These are phyloP conservation scores for Mongoloraphidia duomilia DNA, from an alignment of 2,888 invertebrate species.

Conservation along the genomic window DNA sequence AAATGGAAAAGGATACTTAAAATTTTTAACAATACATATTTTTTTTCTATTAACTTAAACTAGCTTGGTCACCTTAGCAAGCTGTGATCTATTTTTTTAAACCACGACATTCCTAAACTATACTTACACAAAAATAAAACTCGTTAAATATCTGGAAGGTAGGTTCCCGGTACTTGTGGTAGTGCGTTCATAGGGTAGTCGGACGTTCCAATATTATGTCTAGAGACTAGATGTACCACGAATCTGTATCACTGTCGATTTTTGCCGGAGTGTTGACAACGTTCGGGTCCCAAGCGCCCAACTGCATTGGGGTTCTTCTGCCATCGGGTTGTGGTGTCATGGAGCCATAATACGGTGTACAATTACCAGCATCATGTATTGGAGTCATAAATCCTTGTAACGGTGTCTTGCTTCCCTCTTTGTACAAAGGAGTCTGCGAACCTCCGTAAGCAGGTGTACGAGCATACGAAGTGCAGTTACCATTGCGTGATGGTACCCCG, in stretches of 20 bases:
- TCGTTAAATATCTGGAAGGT: no score
- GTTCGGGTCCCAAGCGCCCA: slow-evolving; percentile 35
- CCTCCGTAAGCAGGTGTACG: no score
- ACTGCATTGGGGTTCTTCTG: slow-evolving; percentile 33
- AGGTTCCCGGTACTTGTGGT: slow-evolving; percentile 90
- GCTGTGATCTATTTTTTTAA: no score
- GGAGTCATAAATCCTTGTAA: slow-evolving; percentile 26
- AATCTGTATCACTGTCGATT: no score
- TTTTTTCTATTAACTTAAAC: no score
- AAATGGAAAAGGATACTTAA: no score
- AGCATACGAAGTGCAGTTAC: slow-evolving; percentile 13
- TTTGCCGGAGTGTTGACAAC: no score
- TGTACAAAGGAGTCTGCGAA: slow-evolving; percentile 4
- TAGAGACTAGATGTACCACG: slow-evolving; percentile 25
- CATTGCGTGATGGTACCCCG: slow-evolving; percentile 14
- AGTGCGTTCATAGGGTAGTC: slow-evolving; percentile 62
- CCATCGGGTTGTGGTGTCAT: slow-evolving; percentile 40
- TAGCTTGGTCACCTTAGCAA: no score
- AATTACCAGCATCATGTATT: slow-evolving; percentile 25
- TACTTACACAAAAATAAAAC: no score
- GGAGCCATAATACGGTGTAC: slow-evolving; percentile 32
- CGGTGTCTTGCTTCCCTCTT: slow-evolving; percentile 5
- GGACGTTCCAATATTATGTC: slow-evolving; percentile 28
- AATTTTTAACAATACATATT: no score
- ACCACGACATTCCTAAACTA: no score